Percentiles rank a stretch among this genome's conserved stretches.
These are phyloP conservation scores for Pteronotus mesoamericanus DNA, from an alignment of 2,797 vertebrate species.

Conservation along the genomic window DNA sequence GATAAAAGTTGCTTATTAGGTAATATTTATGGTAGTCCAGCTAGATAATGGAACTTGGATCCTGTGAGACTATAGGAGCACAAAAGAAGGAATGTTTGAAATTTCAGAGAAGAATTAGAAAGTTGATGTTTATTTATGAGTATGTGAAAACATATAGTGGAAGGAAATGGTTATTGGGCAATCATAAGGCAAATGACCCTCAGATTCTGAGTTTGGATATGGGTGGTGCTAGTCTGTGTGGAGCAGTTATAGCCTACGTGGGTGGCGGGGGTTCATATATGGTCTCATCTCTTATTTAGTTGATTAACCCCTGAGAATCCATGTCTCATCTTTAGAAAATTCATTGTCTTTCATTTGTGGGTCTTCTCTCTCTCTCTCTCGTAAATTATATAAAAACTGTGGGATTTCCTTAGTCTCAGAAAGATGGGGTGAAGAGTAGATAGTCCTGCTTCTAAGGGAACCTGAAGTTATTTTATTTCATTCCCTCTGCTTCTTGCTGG, in stretches of 20 bases:
- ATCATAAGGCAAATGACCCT: not conserved
- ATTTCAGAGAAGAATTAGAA: not conserved
- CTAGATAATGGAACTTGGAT: not conserved
- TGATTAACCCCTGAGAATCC: not conserved
- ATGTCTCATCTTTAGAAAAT: not conserved
- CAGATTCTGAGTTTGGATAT: not conserved
- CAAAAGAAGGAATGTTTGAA: not conserved
- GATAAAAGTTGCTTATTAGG: not conserved
- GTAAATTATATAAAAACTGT: not conserved
- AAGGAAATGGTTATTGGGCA: not conserved
- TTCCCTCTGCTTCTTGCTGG: not conserved
- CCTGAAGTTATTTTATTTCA: not conserved
- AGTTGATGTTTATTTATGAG: not conserved
- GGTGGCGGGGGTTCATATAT: not conserved
- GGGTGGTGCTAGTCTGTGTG: not conserved
- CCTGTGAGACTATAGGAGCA: not conserved
- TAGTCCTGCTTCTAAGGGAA: not conserved
- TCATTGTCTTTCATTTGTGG: not conserved
- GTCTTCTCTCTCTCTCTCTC: not conserved
- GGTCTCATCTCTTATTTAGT: not conserved
- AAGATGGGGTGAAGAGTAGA: not conserved
- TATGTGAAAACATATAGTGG: not conserved
- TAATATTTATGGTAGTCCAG: not conserved
- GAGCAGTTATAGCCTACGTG: not conserved
- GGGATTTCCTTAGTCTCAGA: not conserved